phyloP scores from a whole-genome alignment of 2,888 invertebrate genomes.

The Phyllotreta striolata region DNA sequence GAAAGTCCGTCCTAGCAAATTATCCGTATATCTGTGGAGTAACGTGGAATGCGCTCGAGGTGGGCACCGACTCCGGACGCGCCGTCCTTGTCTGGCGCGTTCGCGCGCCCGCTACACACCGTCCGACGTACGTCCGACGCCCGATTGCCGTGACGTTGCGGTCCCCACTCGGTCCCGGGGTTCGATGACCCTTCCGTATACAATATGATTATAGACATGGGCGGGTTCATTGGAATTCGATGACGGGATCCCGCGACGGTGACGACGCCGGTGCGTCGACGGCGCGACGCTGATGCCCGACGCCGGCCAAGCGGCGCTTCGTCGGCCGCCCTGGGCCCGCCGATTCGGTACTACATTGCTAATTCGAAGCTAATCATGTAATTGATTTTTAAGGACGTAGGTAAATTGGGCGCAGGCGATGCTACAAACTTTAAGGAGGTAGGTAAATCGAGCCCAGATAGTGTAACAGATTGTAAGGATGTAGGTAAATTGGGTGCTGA shows the following conservation, averaged over 20 bases:
- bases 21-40: conserved; percentile 60
- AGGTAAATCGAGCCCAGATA: too few species aligned
- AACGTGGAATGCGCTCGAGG: conserved; percentile 55
- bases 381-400: too few species aligned
- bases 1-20: conserved; percentile 59
- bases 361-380: too few species aligned
- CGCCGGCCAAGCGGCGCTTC: neutral
- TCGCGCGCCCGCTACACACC: conserved; percentile 12
- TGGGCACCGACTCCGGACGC: conserved; percentile 36
- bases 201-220: conserved; percentile 53
- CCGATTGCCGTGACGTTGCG: conserved; percentile 51
- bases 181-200: conserved; percentile 57
- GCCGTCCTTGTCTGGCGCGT: conserved; percentile 42
- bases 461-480: too few species aligned
- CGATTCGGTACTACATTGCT: too few species aligned
- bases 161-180: conserved; percentile 56
- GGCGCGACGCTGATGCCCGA: conserved; percentile 1
- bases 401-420: too few species aligned
- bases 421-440: too few species aligned
- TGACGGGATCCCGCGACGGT: conserved; percentile 18
- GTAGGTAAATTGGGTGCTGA: too few species aligned
- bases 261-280: conserved; percentile 6
- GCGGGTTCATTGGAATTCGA: conserved; percentile 30
- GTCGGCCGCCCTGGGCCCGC: too few species aligned
- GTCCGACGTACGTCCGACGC: conserved; percentile 52